Evolutionary conservation across 2,888 invertebrate genomes (phyloP).

Genomic region (Lutraria lutraria): DNA sequence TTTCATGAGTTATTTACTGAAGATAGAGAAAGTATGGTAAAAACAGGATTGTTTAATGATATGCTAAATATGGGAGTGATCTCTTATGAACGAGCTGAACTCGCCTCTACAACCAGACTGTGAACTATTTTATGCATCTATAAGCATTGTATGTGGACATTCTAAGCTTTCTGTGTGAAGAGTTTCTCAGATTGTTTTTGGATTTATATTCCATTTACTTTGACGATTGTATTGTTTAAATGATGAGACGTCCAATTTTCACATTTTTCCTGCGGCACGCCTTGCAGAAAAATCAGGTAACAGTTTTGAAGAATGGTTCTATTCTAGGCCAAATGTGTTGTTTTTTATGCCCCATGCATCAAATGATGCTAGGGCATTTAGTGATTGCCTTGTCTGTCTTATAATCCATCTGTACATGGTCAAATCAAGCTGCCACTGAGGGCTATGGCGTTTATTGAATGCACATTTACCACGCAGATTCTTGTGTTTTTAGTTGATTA

Average conservation of each 20-base stretch:
- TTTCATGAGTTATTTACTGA: too few relatives aligned
- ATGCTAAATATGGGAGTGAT: neutral
- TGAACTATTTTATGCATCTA: too few relatives aligned
- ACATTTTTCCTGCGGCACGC: neutral
- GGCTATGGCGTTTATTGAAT: too few relatives aligned
- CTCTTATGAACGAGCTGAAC: too few relatives aligned
- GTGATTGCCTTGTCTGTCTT: neutral
- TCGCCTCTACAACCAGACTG: neutral
- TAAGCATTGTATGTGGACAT: too few relatives aligned
- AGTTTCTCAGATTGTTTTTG: neutral
- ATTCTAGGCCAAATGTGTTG: neutral
- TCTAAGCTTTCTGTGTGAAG: neutral
- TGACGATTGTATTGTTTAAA: neutral
- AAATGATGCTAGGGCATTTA: neutral
- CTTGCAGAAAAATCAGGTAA: conserved; percentile 17
- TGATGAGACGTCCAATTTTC: conserved; percentile 7
- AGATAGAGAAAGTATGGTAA: neutral
- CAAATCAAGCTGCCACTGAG: too few relatives aligned
- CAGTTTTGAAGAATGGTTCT: too few relatives aligned
- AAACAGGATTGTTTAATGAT: neutral
- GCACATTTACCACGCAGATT: too few relatives aligned
- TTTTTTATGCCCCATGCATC: neutral
- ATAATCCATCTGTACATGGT: too few relatives aligned
- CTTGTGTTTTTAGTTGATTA: too few relatives aligned
- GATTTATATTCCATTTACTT: neutral